Evolutionary conservation across 2,113 vertebrate species (phyloP), one percentile per base, ranked within the genome.

Genomic region (Serinus canaria): DNA sequence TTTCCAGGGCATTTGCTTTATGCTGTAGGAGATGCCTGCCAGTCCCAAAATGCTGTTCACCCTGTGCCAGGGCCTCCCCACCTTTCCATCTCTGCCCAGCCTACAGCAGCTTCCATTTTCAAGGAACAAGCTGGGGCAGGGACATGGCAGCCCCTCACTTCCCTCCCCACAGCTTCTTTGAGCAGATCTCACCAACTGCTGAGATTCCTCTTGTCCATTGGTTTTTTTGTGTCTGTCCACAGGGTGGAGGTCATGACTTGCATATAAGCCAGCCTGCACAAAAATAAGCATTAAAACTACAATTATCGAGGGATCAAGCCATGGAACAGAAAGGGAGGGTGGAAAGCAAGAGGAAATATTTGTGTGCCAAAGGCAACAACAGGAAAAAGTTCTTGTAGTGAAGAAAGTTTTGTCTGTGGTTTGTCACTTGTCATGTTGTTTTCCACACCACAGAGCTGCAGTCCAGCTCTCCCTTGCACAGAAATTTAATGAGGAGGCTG

Each of bases 161-260:
- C 33, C 27, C 30, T 64, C 18, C 41, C 21, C 3, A 0, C 41
- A 2, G 7, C 68, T 66, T 23, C 68, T 49, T 37, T 27, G 59
- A 52, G 25, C 63, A 77, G 76, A 53, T 39, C 30, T 33, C 69
- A 39, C 25, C 43, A 50, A 23, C 46, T 84, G 72, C n/a, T 33
- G 37, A 50, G 5, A 17, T 53, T 87, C 16, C 31, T 43, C n/a
- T 58, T 3, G 1, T 55, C 52, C 25, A 3, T 73, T 9, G 4
- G 11, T 69, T 74, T 82, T 92, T 66, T 85, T 0, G 0, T 66
- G 21, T 63, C 83, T 92, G 67, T 87, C 77, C 95, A 94, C 73
- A 84, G 83, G 79, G 86, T 93, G 94, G 94, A 96, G 67, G 89
- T 81, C 94, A 83, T 68, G 68, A 87, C 75, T 97, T 94, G 73